Conservation (phyloP, 2,113 vertebrate species). For the Hiodon alosoides region DNA sequence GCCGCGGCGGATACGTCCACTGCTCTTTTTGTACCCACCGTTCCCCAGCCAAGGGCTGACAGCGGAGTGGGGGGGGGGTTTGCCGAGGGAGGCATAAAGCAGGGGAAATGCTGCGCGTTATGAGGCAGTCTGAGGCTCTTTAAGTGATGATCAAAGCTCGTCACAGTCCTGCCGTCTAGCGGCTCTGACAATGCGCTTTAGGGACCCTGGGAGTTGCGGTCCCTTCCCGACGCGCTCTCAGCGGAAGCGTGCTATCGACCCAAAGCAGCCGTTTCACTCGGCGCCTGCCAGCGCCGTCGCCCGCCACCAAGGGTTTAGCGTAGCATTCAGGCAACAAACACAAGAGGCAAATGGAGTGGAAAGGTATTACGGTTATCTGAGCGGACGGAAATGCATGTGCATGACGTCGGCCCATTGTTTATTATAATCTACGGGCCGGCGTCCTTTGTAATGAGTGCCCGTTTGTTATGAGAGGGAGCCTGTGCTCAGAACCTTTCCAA, state of each 20-base stretch:
- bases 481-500: no score
- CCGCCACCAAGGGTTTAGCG: neutral
- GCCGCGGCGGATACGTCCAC: neutral
- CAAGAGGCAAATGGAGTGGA: neutral
- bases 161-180: neutral
- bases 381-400: neutral
- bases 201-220: neutral
- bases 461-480: neutral
- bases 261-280: neutral
- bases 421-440: neutral
- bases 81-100: neutral
- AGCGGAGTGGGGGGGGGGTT: no score
- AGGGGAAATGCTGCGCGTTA: neutral
- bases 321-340: neutral
- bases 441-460: neutral
- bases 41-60: neutral
- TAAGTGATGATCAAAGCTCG: constrained; percentile 1
- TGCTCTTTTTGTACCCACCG: no score
- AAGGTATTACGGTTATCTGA: constrained; percentile 8
- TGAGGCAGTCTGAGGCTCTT: neutral
- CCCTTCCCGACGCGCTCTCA: neutral
- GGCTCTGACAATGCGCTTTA: neutral
- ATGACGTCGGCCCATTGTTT: neutral
- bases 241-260: neutral
- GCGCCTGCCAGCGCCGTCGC: neutral